Percentiles rank a stretch among this genome's conserved stretches.
Evolutionary conservation across 1,140 invertebrate species (phyloP).

Genomic region (Luehdorfia chinensis): DNA sequence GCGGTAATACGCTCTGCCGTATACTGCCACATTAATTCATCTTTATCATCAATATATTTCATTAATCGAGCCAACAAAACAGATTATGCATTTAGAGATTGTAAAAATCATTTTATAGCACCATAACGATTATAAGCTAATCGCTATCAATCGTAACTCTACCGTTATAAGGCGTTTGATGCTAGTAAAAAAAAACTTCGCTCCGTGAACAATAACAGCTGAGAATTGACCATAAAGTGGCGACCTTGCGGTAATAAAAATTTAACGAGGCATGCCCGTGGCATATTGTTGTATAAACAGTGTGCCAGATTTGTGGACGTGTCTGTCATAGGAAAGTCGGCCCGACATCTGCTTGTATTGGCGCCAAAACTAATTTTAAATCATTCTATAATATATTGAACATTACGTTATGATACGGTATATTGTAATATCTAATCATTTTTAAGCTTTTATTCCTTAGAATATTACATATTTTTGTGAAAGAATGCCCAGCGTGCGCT

Average conservation of each 20-base stretch:
- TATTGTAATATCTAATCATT: too few relatives aligned
- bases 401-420: too few relatives aligned
- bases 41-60: constrained; percentile 47
- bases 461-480: too few relatives aligned
- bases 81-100: constrained; percentile 45
- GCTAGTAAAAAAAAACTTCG: constrained; percentile 59
- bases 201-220: constrained; percentile 72
- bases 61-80: constrained; percentile 38
- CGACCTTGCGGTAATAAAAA: constrained; percentile 78
- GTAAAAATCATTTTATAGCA: constrained; percentile 57
- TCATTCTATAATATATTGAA: not conserved
- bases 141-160: constrained; percentile 66
- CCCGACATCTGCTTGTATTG: constrained; percentile 40
- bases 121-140: constrained; percentile 67
- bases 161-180: constrained; percentile 52
- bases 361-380: constrained; percentile 7
- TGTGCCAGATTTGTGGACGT: constrained; percentile 63
- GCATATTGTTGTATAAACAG: constrained; percentile 55
- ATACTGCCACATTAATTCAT: constrained; percentile 24
- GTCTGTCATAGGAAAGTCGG: constrained; percentile 72
- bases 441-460: too few relatives aligned
- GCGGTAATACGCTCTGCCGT: constrained; percentile 19
- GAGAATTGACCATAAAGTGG: constrained; percentile 77
- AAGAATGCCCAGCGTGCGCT: too few relatives aligned
- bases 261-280: constrained; percentile 74